phyloP scores from a whole-genome alignment of 2,113 vertebrate species.

The Lethenteron reissneri region DNA sequence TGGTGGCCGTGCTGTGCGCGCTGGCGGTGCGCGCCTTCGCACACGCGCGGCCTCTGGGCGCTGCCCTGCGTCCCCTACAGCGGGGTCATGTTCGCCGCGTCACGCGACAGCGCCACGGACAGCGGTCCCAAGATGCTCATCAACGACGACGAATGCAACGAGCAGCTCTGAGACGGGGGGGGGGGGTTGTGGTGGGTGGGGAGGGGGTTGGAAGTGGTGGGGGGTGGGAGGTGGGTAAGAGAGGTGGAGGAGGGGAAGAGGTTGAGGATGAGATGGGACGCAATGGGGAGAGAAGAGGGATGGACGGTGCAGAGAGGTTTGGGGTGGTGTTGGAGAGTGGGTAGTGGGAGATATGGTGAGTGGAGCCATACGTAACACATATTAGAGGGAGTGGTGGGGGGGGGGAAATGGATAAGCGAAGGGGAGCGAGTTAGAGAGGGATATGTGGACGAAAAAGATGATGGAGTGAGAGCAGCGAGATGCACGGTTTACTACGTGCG shows the following conservation, averaged over 20 bases:
- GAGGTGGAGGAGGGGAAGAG: not conserved
- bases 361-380: not conserved
- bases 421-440: no score
- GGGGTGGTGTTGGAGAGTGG: not conserved
- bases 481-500: no score
- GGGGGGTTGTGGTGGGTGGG: not conserved
- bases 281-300: not conserved
- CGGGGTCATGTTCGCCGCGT: no score
- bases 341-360: not conserved
- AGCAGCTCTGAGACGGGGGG: not conserved
- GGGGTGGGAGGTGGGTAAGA: not conserved
- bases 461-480: no score
- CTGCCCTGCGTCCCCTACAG: no score
- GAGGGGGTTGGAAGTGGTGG: not conserved
- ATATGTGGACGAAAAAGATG: no score
- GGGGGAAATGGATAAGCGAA: no score
- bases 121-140: conserved; percentile 2
- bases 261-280: not conserved
- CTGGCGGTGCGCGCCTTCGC: no score
- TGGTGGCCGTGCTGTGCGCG: no score
- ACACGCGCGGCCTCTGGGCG: no score
- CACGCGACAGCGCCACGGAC: not conserved
- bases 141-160: conserved; percentile 1
- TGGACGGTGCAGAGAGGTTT: not conserved
- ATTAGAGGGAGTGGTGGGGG: no score